phyloP scores from a whole-genome alignment of 2,888 invertebrate species.

The Pecten maximus region DNA sequence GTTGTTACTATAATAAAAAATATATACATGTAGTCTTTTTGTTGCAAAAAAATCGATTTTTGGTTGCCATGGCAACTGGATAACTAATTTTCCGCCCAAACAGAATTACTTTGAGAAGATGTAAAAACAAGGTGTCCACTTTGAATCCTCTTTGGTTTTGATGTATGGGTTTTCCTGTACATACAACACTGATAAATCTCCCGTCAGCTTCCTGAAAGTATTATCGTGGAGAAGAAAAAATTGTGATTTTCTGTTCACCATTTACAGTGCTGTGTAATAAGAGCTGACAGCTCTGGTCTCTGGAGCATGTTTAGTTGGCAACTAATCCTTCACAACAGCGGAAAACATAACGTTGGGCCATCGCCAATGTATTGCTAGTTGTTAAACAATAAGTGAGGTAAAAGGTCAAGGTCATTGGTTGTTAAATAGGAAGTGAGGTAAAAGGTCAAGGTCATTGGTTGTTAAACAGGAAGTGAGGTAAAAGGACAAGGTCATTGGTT shows the following conservation, averaged over 20 bases:
- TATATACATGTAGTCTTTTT: no score
- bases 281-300: background rate
- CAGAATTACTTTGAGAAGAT: background rate
- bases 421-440: no score
- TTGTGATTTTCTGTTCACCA: background rate
- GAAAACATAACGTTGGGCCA: background rate
- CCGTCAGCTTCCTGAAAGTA: background rate
- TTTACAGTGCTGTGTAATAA: background rate
- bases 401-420: no score
- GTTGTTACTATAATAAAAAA: background rate
- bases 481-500: background rate
- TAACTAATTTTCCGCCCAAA: background rate
- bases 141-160: background rate
- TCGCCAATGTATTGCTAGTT: background rate
- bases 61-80: background rate
- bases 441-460: no score
- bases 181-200: background rate
- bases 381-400: background rate
- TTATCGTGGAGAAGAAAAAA: background rate
- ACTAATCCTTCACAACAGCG: background rate
- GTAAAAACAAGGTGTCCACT: background rate
- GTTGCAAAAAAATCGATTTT: background rate
- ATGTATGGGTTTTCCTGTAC: background rate
- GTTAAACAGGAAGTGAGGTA: slow-evolving; percentile 12
- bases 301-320: background rate